Percentiles rank a stretch among this genome's conserved stretches.
These are phyloP conservation scores for Diachasmimorpha longicaudata DNA, from an alignment of 1,140 invertebrate genomes.

Conservation along the genomic window DNA sequence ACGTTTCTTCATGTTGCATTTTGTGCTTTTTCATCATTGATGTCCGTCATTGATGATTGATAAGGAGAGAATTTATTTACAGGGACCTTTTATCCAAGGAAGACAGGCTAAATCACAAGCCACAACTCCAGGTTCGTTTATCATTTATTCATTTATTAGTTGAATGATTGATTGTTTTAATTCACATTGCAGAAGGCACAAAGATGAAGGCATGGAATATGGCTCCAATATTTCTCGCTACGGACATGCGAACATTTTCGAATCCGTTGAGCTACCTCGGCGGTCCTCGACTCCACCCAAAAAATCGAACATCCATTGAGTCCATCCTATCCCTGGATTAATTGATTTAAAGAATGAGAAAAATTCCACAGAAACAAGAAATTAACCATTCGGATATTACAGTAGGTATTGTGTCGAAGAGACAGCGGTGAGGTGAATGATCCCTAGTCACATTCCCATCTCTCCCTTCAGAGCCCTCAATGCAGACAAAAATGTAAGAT, in stretches of 20 bases:
- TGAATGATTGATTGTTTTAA: background rate
- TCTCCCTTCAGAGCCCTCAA: background rate
- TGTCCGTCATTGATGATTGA: background rate
- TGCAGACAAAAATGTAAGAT: background rate
- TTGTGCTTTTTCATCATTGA: background rate
- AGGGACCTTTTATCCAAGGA: slow-evolving; percentile 17
- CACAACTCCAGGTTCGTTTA: slow-evolving; percentile 15
- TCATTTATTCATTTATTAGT: background rate
- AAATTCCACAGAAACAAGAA: background rate
- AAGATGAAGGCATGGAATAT: slow-evolving; percentile 41
- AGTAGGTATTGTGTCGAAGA: background rate
- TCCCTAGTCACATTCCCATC: slow-evolving; percentile 10
- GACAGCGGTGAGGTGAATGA: background rate
- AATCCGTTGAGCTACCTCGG: slow-evolving; percentile 78
- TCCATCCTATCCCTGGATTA: slow-evolving; percentile 76
- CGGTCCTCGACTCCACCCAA: slow-evolving; percentile 65
- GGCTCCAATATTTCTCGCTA: slow-evolving; percentile 64
- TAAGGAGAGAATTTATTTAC: slow-evolving; percentile 7
- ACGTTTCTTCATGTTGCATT: background rate
- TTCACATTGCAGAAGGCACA: slow-evolving; percentile 36
- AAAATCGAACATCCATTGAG: slow-evolving; percentile 69
- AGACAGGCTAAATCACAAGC: slow-evolving; percentile 22
- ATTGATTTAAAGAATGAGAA: slow-evolving; percentile 21
- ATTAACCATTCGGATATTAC: background rate
- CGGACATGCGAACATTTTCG: slow-evolving; percentile 67